Conservation (phyloP, 2,113 vertebrate species). For the Corythoichthys intestinalis region DNA sequence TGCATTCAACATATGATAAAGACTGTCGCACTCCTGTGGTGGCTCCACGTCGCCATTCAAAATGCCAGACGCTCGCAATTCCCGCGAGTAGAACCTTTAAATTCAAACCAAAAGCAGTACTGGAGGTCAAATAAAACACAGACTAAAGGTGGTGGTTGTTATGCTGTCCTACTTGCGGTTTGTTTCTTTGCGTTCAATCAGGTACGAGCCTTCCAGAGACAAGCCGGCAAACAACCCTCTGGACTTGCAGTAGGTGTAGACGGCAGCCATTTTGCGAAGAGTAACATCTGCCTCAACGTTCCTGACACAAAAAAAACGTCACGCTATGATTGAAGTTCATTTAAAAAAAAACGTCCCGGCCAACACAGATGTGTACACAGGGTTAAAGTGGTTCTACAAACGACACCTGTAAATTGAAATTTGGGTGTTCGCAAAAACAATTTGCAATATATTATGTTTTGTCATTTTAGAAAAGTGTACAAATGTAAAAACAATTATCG, state of each 20-base stretch:
- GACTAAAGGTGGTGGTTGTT: not conserved
- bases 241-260: constrained; percentile 92
- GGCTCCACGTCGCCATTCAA: constrained; percentile 85
- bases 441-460: no score
- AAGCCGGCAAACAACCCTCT: constrained; percentile 91
- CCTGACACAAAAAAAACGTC: constrained; percentile 53
- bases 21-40: constrained; percentile 78
- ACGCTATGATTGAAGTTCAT: not conserved
- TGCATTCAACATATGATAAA: constrained; percentile 82
- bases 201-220: constrained; percentile 88
- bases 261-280: constrained; percentile 84
- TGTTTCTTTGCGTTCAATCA: constrained; percentile 94
- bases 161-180: constrained; percentile 85
- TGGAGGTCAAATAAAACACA: no score
- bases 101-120: not conserved
- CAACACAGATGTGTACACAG: not conserved
- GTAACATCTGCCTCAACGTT: constrained; percentile 92
- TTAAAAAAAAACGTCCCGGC: not conserved
- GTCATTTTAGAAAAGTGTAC: no score
- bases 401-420: no score
- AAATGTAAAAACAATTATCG: no score
- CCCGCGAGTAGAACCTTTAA: constrained; percentile 85
- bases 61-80: constrained; percentile 87
- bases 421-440: no score
- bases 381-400: no score